Evolutionary conservation across 2,113 vertebrate species (phyloP).

Genomic region (Alethe castanea): DNA sequence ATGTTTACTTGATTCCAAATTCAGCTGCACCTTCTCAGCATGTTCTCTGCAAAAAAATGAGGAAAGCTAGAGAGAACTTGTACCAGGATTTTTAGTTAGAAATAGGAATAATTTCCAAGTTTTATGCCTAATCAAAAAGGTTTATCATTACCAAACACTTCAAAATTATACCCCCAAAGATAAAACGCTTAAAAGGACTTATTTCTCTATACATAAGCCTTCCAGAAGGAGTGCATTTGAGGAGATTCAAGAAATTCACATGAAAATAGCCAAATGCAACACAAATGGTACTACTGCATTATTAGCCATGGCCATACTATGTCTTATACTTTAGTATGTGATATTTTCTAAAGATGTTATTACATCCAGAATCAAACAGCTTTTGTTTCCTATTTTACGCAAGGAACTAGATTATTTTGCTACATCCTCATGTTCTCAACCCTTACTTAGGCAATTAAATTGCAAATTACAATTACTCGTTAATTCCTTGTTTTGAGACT

Average conservation of each 20-base stretch:
- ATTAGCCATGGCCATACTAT: background rate
- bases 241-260: background rate
- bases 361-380: background rate
- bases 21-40: background rate
- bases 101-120: background rate
- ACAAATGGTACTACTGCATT: background rate
- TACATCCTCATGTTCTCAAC: background rate
- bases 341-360: background rate
- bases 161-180: background rate
- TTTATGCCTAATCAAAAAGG: background rate
- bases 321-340: background rate
- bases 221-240: background rate
- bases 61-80: background rate
- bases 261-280: background rate
- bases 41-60: background rate
- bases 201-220: background rate
- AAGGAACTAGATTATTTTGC: background rate
- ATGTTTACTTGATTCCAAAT: background rate
- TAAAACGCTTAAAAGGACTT: background rate
- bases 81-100: background rate
- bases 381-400: background rate
- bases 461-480: background rate
- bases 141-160: accelerated
- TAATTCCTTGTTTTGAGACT: background rate
- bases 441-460: background rate